Percentiles rank a stretch among this genome's conserved stretches.
phyloP scores from a whole-genome alignment of 2,797 vertebrate species.

The Pangasius sanitwongsei region DNA sequence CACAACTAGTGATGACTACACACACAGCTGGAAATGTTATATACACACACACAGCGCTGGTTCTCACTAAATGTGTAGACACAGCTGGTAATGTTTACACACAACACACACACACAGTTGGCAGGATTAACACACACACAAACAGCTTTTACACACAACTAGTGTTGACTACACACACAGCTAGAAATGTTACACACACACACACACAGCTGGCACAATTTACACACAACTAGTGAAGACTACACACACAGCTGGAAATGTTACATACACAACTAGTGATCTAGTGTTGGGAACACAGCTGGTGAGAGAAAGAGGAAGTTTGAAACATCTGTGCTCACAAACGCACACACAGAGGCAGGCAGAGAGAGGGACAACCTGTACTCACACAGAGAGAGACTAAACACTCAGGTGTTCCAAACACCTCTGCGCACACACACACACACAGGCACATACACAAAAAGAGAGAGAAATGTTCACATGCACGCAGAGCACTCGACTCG shows the following conservation, averaged over 20 bases:
- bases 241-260: neutral
- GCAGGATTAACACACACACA: neutral
- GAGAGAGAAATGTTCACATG: neutral
- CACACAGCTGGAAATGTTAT: too few relatives aligned
- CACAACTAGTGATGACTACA: too few relatives aligned
- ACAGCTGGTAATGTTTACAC: constrained; percentile 5
- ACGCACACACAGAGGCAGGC: too few relatives aligned
- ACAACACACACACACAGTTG: constrained; percentile 1
- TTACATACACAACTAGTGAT: neutral
- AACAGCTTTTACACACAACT: neutral
- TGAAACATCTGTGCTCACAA: neutral
- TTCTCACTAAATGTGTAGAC: neutral
- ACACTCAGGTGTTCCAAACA: too few relatives aligned
- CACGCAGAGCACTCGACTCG: neutral
- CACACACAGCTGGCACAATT: neutral
- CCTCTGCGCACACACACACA: too few relatives aligned
- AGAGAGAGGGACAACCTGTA: too few relatives aligned
- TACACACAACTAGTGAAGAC: neutral
- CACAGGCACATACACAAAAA: neutral
- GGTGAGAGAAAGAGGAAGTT: neutral
- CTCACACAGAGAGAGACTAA: neutral
- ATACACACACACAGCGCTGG: neutral
- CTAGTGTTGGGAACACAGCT: neutral
- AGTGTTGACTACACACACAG: neutral
- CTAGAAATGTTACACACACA: too few relatives aligned